These are phyloP conservation scores for Phragmatobia fuliginosa DNA, from an alignment of 2,888 invertebrate species.

Conservation along the genomic window DNA sequence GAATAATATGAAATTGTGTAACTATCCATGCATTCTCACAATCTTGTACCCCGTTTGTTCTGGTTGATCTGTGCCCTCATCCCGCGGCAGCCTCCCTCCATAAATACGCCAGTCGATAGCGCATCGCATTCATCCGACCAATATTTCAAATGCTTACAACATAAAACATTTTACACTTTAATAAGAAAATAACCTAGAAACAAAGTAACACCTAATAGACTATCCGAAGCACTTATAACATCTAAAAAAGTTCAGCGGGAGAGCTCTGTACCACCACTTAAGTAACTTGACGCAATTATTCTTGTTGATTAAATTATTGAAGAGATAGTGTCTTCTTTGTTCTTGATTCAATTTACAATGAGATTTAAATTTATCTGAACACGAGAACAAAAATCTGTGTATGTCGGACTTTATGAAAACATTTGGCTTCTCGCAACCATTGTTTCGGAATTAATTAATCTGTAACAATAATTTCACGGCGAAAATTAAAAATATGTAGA, in stretches of 20 bases:
- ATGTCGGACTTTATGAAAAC: constrained; percentile 14
- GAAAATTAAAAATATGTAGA: background rate
- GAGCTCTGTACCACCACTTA: constrained; percentile 12
- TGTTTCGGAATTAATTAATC: constrained; percentile 32
- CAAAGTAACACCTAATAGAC: constrained; percentile 33
- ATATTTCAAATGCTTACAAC: constrained; percentile 53
- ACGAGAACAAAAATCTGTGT: background rate
- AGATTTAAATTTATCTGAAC: constrained; percentile 7
- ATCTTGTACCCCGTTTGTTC: constrained; percentile 32
- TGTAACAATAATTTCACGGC: background rate
- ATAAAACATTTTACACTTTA: constrained; percentile 51
- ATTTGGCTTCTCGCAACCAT: constrained; percentile 6
- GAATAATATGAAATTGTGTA: constrained; percentile 24
- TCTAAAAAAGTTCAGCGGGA: constrained; percentile 32
- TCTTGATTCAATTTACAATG: constrained; percentile 2
- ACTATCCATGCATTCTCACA: constrained; percentile 31
- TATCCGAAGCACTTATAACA: constrained; percentile 32
- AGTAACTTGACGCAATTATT: constrained; percentile 27
- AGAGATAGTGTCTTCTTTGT: constrained; percentile 30
- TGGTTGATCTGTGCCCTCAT: constrained; percentile 55
- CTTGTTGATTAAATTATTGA: constrained; percentile 29
- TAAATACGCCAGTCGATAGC: constrained; percentile 74
- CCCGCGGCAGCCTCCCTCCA: constrained; percentile 59
- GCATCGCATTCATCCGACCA: constrained; percentile 62
- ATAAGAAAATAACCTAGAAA: constrained; percentile 36